These are phyloP conservation scores for Lypha dubia DNA, from an alignment of 2,888 invertebrate species.

Conservation along the genomic window DNA sequence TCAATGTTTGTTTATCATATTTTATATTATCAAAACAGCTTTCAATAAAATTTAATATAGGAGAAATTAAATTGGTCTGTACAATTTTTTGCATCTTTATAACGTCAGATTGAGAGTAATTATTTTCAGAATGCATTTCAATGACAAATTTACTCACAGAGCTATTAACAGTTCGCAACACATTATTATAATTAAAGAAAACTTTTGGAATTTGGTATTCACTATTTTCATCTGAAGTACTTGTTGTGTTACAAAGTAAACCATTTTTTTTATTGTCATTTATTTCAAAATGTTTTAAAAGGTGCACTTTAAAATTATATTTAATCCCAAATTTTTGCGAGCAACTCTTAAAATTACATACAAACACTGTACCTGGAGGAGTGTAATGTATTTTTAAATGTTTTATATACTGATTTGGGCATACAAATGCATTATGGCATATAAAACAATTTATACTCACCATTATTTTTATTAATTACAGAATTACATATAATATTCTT, in stretches of 20 bases:
- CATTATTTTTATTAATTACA: too few species aligned
- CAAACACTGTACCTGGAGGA: not conserved
- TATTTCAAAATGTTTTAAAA: not conserved
- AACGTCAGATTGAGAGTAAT: too few species aligned
- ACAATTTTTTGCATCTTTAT: too few species aligned
- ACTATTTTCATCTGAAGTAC: not conserved
- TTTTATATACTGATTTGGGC: not conserved
- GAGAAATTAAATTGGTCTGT: too few species aligned
- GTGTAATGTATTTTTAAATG: not conserved
- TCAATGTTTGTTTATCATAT: not conserved
- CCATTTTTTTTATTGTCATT: not conserved
- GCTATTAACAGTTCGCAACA: too few species aligned
- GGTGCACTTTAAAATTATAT: conserved; percentile 3
- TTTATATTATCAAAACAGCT: conserved; percentile 6
- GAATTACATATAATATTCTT: too few species aligned
- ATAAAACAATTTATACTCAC: too few species aligned
- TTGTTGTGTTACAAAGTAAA: not conserved
- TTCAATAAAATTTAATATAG: conserved; percentile 18
- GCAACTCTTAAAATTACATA: too few species aligned
- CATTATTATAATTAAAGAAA: too few species aligned
- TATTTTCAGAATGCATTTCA: too few species aligned
- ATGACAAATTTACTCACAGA: too few species aligned
- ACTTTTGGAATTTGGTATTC: not conserved
- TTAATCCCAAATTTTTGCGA: not conserved
- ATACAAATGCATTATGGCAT: not conserved